phyloP scores from a whole-genome alignment of 2,113 vertebrate species.

The Rhineura floridana region DNA sequence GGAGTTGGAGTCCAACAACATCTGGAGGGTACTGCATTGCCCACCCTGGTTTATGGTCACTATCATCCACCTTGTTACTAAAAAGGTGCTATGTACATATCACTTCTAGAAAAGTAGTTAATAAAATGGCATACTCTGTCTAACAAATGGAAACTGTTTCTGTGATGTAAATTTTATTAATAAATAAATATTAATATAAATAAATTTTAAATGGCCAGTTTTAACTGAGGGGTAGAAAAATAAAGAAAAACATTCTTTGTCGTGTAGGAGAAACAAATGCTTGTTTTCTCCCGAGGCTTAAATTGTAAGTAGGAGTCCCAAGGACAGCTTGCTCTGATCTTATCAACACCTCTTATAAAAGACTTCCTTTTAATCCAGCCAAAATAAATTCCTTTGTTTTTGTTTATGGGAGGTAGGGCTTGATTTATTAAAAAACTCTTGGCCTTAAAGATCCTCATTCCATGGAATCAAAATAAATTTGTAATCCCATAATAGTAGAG shows the following conservation, averaged over 20 bases:
- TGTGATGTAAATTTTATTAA: conserved; percentile 47
- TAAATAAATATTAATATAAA: no score
- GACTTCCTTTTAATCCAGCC: conserved; percentile 34
- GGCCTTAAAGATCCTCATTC: background rate
- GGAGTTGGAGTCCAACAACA: no score
- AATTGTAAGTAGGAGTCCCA: conserved; percentile 26
- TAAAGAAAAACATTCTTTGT: conserved; percentile 30
- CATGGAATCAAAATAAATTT: background rate
- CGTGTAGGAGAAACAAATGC: background rate
- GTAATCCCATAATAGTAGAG: background rate
- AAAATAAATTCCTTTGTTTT: conserved; percentile 32
- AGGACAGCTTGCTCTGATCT: conserved; percentile 38
- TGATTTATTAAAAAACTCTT: conserved; percentile 27
- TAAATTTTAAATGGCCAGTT: conserved; percentile 25
- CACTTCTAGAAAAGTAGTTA: background rate
- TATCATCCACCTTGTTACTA: background rate
- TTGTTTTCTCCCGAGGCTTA: conserved; percentile 9
- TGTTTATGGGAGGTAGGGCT: conserved; percentile 20
- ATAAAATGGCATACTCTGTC: background rate
- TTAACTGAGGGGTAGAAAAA: conserved; percentile 47
- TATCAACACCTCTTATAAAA: conserved; percentile 34
- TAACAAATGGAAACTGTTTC: conserved; percentile 28
- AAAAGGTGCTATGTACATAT: background rate
- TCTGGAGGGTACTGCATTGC: no score
- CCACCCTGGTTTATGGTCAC: background rate